Conservation (phyloP, 2,888 invertebrate genomes). For the Copidosoma aretas region DNA sequence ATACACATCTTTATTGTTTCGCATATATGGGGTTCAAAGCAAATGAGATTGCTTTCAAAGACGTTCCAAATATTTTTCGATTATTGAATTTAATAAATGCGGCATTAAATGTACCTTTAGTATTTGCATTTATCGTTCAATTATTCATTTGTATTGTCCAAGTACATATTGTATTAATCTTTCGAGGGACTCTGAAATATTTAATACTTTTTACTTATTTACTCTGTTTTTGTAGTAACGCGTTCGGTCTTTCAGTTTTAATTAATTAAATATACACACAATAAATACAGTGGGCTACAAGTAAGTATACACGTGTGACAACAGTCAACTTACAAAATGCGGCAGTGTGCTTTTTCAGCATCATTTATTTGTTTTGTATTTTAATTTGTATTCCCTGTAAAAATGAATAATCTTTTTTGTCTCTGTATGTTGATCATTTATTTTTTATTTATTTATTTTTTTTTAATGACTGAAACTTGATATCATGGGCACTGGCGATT, state of each 20-base stretch:
- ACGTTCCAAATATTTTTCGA: constrained; percentile 15
- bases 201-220: constrained; percentile 19
- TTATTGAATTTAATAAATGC: constrained; percentile 25
- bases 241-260: constrained; percentile 19
- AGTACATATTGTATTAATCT: constrained; percentile 27
- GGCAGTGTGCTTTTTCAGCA: constrained; percentile 55
- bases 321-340: constrained; percentile 56
- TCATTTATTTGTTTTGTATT: constrained; percentile 27
- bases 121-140: constrained; percentile 10
- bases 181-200: constrained; percentile 29
- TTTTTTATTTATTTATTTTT: background rate
- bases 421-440: constrained; percentile 7
- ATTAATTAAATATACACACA: constrained; percentile 20
- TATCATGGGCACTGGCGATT: constrained; percentile 37
- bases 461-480: constrained; percentile 31
- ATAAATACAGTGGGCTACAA: constrained; percentile 26
- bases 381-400: background rate
- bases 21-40: constrained; percentile 11
- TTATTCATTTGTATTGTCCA: constrained; percentile 34
- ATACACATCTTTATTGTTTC: constrained; percentile 9
- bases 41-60: constrained; percentile 18
- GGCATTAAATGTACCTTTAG: background rate
- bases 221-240: constrained; percentile 13
- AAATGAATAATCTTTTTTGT: constrained; percentile 5
- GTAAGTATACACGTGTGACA: constrained; percentile 45